Conservation (phyloP, 2,888 invertebrate genomes). For the Drosophila suboccidentalis region DNA sequence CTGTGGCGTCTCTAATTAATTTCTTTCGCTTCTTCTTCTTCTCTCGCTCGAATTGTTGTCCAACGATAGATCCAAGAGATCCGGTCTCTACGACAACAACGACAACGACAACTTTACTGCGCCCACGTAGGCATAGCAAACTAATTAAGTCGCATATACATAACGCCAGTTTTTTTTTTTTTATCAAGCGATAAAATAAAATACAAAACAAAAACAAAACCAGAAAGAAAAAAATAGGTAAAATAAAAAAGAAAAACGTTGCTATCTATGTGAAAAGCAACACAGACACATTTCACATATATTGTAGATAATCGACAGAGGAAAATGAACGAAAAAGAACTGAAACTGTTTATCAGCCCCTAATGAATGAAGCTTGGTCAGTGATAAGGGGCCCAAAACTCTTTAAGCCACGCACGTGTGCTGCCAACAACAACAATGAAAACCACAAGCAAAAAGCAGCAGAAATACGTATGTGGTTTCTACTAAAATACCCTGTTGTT, state of each 20-base stretch:
- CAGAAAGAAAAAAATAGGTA: conserved; percentile 14
- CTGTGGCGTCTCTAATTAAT: conserved; percentile 74
- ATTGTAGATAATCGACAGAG: conserved; percentile 54
- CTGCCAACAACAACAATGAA: conserved; percentile 27
- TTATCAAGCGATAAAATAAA: conserved; percentile 68
- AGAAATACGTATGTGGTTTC: conserved; percentile 15
- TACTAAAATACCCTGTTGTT: conserved; percentile 23
- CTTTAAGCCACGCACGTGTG: conserved; percentile 65
- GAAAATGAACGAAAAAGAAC: conserved; percentile 34
- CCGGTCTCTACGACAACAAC: conserved; percentile 46
- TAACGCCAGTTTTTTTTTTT: conserved; percentile 59
- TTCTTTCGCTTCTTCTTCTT: conserved; percentile 37
- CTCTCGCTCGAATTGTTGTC: conserved; percentile 30
- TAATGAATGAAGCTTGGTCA: conserved; percentile 64
- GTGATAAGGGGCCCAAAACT: conserved; percentile 57
- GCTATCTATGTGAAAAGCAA: conserved; percentile 47
- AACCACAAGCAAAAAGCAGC: conserved; percentile 17
- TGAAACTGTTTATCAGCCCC: conserved; percentile 60
- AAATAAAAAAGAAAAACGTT: conserved; percentile 32
- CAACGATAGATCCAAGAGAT: conserved; percentile 55
- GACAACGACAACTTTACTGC: conserved; percentile 6
- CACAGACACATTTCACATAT: conserved; percentile 27
- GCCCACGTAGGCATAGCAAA: conserved; percentile 68
- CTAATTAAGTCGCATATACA: conserved; percentile 79
- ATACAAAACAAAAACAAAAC: conserved; percentile 22